Evolutionary conservation across 2,888 invertebrate species (phyloP), one percentile per base, ranked within the genome.

Genomic region (Heteromyza rotundicornis): DNA sequence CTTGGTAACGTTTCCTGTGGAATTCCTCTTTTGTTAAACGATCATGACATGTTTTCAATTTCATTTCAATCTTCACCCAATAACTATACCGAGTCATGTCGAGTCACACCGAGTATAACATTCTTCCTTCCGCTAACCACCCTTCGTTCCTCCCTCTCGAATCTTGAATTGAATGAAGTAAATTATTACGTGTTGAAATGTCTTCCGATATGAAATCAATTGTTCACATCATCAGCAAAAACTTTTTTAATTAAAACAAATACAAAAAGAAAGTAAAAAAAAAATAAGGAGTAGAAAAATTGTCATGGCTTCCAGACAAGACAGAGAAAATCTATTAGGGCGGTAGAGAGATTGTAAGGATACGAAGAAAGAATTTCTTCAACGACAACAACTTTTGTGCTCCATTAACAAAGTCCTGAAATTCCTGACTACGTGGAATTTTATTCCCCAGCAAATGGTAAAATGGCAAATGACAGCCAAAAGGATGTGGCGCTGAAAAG

Each of bases 231-330:
- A 20, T 5, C 47, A n/a, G n/a, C n/a, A n/a, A n/a, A 57, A 68
- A 70, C 64, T 67, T 70, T 67, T 70, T 70, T 68, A 70, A 69
- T 70, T 69, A 69, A 69, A 70, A 60, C 59, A 64, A 67, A 63
- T n/a, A n/a, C 64, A 59, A 56, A 50, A 65, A 65, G 56, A n/a
- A 40, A 40, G 40, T 40, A 55, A 62, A 20, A 44, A 58, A 20
- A 52, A 24, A n/a, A 17, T 49, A 61, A 62, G 59, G 16, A 44
- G 44, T 5, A 16, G n/a, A 44, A 44, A 44, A n/a, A 44, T n/a
- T 16, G 47, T n/a, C 44, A 17, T 17, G 5, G 19, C 5, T 8
- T 7, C 23, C 17, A 19, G 19, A 19, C 23, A 40, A 19, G 3
- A 50, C 19, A 50, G 50, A 50, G 22, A 50, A 16, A 50, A 23